phyloP scores from a whole-genome alignment of 2,888 invertebrate genomes.

The Agonum fuliginosum region DNA sequence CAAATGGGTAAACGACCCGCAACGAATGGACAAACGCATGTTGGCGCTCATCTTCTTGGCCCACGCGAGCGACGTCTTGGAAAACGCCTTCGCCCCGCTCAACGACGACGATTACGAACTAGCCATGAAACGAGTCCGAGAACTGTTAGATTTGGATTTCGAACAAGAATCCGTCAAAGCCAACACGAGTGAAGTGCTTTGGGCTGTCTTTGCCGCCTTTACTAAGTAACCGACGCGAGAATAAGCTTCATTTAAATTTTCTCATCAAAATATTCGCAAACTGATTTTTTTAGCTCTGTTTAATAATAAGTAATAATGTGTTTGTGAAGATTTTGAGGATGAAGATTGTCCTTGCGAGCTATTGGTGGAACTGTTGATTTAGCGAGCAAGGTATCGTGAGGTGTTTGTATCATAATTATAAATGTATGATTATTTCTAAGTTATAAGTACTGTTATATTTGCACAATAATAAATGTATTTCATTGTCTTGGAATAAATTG shows the following conservation, averaged over 20 bases:
- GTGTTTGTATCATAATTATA: slow-evolving; percentile 46
- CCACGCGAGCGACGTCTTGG: slow-evolving; percentile 98
- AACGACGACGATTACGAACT: slow-evolving; percentile 98
- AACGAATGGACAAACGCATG: slow-evolving; percentile 96
- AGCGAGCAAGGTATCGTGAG: slow-evolving; percentile 22
- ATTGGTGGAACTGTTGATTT: neutral
- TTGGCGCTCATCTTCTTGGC: slow-evolving; percentile 95
- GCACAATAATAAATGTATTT: slow-evolving; percentile 58
- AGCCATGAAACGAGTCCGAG: slow-evolving; percentile 97
- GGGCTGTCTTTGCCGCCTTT: slow-evolving; percentile 99
- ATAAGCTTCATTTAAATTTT: neutral
- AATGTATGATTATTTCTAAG: slow-evolving; percentile 52
- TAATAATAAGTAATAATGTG: slow-evolving; percentile 16
- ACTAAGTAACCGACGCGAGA: slow-evolving; percentile 45
- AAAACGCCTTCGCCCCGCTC: slow-evolving; percentile 99
- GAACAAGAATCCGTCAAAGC: slow-evolving; percentile 96
- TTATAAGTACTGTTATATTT: slow-evolving; percentile 58
- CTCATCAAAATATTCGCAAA: no score
- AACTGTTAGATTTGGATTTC: slow-evolving; percentile 96
- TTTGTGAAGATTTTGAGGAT: slow-evolving; percentile 10
- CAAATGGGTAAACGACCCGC: slow-evolving; percentile 98
- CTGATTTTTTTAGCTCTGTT: no score
- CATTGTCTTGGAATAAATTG: slow-evolving; percentile 57
- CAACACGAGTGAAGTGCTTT: slow-evolving; percentile 94
- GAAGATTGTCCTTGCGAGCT: neutral